Evolutionary conservation across 2,888 invertebrate genomes (phyloP).

Genomic region (Tigriopus californicus): DNA sequence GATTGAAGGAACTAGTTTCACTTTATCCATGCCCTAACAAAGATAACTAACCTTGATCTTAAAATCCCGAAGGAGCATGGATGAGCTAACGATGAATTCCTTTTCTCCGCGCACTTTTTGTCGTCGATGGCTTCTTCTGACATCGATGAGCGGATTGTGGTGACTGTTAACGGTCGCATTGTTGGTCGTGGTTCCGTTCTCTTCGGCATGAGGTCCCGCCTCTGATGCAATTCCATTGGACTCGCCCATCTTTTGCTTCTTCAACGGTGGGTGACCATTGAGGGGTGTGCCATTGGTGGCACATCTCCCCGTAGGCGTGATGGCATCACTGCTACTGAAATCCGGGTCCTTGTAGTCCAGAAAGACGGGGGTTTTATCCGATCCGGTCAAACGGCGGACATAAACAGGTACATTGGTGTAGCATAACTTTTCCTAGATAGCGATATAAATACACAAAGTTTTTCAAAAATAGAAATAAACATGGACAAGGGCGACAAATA

Average conservation of each 20-base stretch:
- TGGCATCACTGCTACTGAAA: not conserved
- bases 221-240: not conserved
- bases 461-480: too few relatives aligned
- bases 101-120: conserved; percentile 28
- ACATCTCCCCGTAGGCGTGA: not conserved
- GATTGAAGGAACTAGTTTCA: too few relatives aligned
- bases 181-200: not conserved
- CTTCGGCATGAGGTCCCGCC: too few relatives aligned
- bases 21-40: too few relatives aligned
- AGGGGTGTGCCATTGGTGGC: not conserved
- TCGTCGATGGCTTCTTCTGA: conserved; percentile 26
- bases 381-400: not conserved
- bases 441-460: too few relatives aligned
- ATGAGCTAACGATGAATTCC: conserved; percentile 28
- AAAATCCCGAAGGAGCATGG: conserved; percentile 28
- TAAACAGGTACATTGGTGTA: conserved; percentile 1
- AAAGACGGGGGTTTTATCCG: not conserved
- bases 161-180: too few relatives aligned
- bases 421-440: not conserved
- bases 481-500: too few relatives aligned
- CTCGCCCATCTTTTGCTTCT: too few relatives aligned
- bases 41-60: conserved; percentile 30
- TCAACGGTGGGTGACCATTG: too few relatives aligned
- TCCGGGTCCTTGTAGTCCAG: not conserved
- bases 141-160: not conserved